Evolutionary conservation across 2,113 vertebrate genomes (phyloP).

Genomic region (Mus pahari): DNA sequence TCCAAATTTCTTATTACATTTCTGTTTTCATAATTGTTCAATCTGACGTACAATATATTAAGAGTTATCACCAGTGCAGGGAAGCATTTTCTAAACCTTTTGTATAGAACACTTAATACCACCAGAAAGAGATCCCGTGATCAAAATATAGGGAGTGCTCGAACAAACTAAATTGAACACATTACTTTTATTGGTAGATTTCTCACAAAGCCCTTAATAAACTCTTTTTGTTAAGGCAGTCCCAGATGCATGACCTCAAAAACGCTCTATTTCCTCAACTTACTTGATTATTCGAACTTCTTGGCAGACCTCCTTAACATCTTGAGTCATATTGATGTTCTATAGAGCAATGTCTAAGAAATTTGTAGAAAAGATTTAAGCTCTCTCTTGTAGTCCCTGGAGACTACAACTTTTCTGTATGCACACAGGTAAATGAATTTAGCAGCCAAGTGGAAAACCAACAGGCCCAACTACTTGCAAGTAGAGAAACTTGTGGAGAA

Average conservation of each 20-base stretch:
- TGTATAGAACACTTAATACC: slow-evolving; percentile 6
- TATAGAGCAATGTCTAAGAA: slow-evolving; percentile 12
- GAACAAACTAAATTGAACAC: slow-evolving; percentile 46
- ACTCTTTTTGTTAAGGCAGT: background rate
- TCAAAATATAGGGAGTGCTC: slow-evolving; percentile 14
- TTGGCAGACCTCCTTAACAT: slow-evolving; percentile 20
- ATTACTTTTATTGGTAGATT: slow-evolving; percentile 56
- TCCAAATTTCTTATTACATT: slow-evolving; percentile 33
- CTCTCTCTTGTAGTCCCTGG: background rate
- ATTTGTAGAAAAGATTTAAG: background rate
- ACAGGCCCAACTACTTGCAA: background rate
- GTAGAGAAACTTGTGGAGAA: background rate
- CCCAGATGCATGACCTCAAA: background rate
- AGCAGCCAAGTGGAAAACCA: slow-evolving; percentile 13
- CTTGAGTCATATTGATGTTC: slow-evolving; percentile 17
- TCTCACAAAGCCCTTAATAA: slow-evolving; percentile 38
- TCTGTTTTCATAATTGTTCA: slow-evolving; percentile 46
- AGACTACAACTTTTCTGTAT: background rate
- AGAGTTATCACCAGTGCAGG: background rate
- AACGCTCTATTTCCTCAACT: slow-evolving; percentile 50
- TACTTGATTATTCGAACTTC: slow-evolving; percentile 13
- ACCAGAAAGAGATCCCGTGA: background rate
- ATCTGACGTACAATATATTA: slow-evolving; percentile 52
- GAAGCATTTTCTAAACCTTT: slow-evolving; percentile 14
- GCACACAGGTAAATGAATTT: background rate